Percentiles rank a stretch among this genome's conserved stretches.
These are phyloP conservation scores for Brachyopa scutellaris DNA, from an alignment of 2,888 invertebrate genomes.

Conservation along the genomic window DNA sequence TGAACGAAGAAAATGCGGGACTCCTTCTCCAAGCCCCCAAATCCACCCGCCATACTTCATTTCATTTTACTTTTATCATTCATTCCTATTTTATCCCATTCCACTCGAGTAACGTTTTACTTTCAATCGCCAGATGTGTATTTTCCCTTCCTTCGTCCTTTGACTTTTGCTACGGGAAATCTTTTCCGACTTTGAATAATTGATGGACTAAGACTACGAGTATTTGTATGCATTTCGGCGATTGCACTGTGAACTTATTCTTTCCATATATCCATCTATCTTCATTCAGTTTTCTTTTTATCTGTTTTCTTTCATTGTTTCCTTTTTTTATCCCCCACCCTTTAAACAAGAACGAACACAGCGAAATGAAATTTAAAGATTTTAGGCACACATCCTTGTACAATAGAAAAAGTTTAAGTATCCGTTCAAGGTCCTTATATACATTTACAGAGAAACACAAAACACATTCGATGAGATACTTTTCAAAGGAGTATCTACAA, in stretches of 20 bases:
- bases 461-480: not conserved
- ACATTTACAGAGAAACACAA: not conserved
- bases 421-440: not conserved
- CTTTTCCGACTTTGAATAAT: conserved; percentile 29
- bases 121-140: conserved; percentile 26
- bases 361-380: conserved; percentile 59
- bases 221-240: conserved; percentile 16
- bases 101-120: conserved; percentile 4
- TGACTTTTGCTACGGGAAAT: not conserved
- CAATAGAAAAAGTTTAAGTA: too few relatives aligned
- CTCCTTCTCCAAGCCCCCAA: too few relatives aligned
- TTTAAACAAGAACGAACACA: conserved; percentile 69
- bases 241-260: conserved; percentile 33
- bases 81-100: not conserved
- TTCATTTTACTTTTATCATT: conserved; percentile 1
- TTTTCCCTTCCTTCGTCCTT: conserved; percentile 1
- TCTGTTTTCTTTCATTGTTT: conserved; percentile 12
- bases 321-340: conserved; percentile 2
- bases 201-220: conserved; percentile 29
- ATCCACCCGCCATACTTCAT: too few relatives aligned
- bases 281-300: conserved; percentile 34
- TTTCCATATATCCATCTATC: conserved; percentile 42
- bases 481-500: not conserved
- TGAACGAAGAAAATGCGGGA: conserved; percentile 5
- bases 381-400: conserved; percentile 37